Evolutionary conservation across 1,140 invertebrate genomes (phyloP).

Genomic region (Leptinotarsa defecta): DNA sequence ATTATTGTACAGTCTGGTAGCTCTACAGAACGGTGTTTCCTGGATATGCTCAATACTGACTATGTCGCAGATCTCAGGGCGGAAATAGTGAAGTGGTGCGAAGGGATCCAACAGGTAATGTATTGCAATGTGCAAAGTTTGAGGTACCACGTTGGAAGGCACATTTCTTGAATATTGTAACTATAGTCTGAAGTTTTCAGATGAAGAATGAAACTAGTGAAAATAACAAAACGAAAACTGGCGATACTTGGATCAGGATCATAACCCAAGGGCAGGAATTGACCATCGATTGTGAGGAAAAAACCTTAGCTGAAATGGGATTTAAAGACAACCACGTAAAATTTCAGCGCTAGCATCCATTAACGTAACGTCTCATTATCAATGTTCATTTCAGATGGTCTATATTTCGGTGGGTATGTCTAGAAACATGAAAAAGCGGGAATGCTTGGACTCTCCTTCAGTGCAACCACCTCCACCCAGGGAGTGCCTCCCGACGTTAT

Average conservation of each 20-base stretch:
- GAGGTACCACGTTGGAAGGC: background rate
- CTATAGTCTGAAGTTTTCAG: slow-evolving; percentile 4
- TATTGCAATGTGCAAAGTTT: background rate
- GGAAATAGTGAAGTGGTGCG: slow-evolving; percentile 93
- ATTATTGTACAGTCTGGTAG: slow-evolving; percentile 86
- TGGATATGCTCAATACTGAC: slow-evolving; percentile 79
- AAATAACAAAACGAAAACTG: slow-evolving; percentile 32
- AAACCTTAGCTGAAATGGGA: slow-evolving; percentile 84
- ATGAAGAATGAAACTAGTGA: slow-evolving; percentile 23
- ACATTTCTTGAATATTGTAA: background rate
- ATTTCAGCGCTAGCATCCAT: background rate
- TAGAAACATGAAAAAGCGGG: slow-evolving; percentile 73
- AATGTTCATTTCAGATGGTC: slow-evolving; percentile 66
- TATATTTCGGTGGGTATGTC: slow-evolving; percentile 86
- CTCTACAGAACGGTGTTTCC: slow-evolving; percentile 74
- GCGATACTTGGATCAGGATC: slow-evolving; percentile 70
- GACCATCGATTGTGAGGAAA: slow-evolving; percentile 91
- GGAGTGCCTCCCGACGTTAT: slow-evolving; percentile 80
- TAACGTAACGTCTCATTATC: background rate
- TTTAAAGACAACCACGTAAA: slow-evolving; percentile 82
- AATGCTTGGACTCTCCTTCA: slow-evolving; percentile 75
- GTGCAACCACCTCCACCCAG: slow-evolving; percentile 78
- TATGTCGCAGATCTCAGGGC: slow-evolving; percentile 88
- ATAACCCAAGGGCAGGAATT: slow-evolving; percentile 93
- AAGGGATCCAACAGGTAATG: slow-evolving; percentile 53